Conservation (phyloP, 2,888 invertebrate genomes). For the Phyllotreta striolata region DNA sequence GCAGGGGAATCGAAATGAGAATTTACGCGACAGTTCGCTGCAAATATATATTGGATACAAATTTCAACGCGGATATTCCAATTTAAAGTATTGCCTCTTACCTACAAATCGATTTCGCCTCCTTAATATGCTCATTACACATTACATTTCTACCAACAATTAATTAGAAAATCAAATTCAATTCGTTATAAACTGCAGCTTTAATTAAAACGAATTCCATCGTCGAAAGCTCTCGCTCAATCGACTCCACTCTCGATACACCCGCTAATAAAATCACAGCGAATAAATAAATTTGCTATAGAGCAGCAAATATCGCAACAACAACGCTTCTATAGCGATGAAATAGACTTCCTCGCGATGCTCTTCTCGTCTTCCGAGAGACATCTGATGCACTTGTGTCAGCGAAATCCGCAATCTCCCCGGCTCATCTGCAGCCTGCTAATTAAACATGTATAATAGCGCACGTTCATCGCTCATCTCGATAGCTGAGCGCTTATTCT, state of each 20-base stretch:
- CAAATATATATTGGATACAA: conserved; percentile 23
- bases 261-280: neutral
- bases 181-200: too few relatives aligned
- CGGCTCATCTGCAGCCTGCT: conserved; percentile 11
- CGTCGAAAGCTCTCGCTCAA: too few relatives aligned
- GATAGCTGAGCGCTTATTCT: neutral
- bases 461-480: conserved; percentile 6
- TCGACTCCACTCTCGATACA: too few relatives aligned
- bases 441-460: neutral
- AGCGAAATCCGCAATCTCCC: conserved; percentile 15
- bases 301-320: neutral
- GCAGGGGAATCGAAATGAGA: conserved; percentile 18
- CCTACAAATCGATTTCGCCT: too few relatives aligned
- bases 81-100: neutral
- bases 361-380: neutral
- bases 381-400: conserved; percentile 15
- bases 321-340: conserved; percentile 3
- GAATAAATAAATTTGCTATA: conserved; percentile 1
- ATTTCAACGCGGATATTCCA: conserved; percentile 13
- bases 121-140: too few relatives aligned
- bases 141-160: too few relatives aligned
- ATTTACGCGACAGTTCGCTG: conserved; percentile 23
- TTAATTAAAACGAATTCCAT: too few relatives aligned
- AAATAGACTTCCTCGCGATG: conserved; percentile 2
- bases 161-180: too few relatives aligned